Percentiles rank a stretch among this genome's conserved stretches.
phyloP scores from a whole-genome alignment of 2,888 invertebrate genomes.

The Pterostichus madidus region DNA sequence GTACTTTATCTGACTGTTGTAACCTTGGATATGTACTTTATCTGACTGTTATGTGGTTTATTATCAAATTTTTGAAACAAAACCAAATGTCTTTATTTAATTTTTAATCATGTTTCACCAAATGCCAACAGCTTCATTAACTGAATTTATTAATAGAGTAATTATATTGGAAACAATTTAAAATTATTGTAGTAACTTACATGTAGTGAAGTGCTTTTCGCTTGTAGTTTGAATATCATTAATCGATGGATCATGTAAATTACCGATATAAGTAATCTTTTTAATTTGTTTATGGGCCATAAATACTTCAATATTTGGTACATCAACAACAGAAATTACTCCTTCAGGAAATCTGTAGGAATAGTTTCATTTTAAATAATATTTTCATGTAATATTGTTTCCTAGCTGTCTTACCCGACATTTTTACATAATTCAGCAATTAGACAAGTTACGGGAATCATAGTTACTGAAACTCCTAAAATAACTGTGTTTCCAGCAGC shows the following conservation, averaged over 20 bases:
- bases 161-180: too few species aligned
- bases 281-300: constrained; percentile 19
- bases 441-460: constrained; percentile 75
- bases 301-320: constrained; percentile 27
- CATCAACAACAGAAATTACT: constrained; percentile 69
- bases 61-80: too few species aligned
- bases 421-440: constrained; percentile 77
- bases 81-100: too few species aligned
- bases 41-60: too few species aligned
- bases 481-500: constrained; percentile 78
- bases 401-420: constrained; percentile 75
- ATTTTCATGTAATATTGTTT: constrained; percentile 46
- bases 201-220: constrained; percentile 19
- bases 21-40: too few species aligned
- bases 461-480: constrained; percentile 76
- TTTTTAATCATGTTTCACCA: too few species aligned
- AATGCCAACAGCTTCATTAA: too few species aligned
- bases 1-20: too few species aligned
- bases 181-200: constrained; percentile 19
- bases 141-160: too few species aligned
- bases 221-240: constrained; percentile 18
- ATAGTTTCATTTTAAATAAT: not conserved
- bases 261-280: constrained; percentile 56
- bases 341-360: constrained; percentile 71
- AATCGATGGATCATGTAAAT: constrained; percentile 43